phyloP scores from a whole-genome alignment of 2,888 invertebrate genomes.

The Liposcelis brunnea region DNA sequence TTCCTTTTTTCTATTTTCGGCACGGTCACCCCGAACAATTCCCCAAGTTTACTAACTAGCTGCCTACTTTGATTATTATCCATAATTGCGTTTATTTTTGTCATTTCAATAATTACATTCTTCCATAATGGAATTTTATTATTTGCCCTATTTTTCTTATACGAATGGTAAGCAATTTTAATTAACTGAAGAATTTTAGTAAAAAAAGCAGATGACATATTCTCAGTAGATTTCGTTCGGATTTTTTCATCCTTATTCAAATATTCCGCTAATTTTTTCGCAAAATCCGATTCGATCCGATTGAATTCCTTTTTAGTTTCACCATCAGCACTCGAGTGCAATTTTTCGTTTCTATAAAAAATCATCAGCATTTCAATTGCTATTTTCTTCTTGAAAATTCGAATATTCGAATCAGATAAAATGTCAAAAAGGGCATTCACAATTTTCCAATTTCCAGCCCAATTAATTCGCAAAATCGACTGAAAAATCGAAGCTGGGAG shows the following conservation, averaged over 20 bases:
- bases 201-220: background rate
- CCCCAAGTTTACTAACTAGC: too few relatives aligned
- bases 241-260: background rate
- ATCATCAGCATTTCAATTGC: conserved; percentile 45
- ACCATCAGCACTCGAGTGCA: conserved; percentile 16
- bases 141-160: too few relatives aligned
- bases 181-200: too few relatives aligned
- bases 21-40: too few relatives aligned
- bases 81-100: too few relatives aligned
- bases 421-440: conserved; percentile 32
- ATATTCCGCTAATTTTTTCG: background rate
- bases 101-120: too few relatives aligned
- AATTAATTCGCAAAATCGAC: conserved; percentile 42
- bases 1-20: conserved; percentile 19
- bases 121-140: too few relatives aligned
- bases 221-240: background rate
- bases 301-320: background rate
- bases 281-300: background rate
- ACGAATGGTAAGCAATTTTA: too few relatives aligned
- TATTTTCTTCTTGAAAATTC: conserved; percentile 12
- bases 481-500: conserved; percentile 48
- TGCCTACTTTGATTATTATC: too few relatives aligned
- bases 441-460: conserved; percentile 44
- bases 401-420: conserved; percentile 8
- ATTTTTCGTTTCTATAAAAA: conserved; percentile 34